Base-by-base conservation (phyloP, 1,140 invertebrate genomes). In the Trachelipus rathkii region DNA sequence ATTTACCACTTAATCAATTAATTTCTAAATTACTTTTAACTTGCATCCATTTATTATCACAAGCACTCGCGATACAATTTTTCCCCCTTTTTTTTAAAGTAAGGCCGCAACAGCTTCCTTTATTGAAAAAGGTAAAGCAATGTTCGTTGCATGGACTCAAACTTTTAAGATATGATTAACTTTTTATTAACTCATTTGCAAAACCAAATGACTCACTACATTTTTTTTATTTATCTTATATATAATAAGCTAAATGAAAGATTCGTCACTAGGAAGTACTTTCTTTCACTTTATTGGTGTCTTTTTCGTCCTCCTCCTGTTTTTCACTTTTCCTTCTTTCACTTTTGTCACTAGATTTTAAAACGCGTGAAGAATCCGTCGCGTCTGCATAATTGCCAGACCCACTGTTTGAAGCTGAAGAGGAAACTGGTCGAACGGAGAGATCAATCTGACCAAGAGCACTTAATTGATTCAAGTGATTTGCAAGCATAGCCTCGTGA, bases 11-110 rank as follows among this genome's bases (percentile, higher is more conserved):
- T 60, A 60, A 45, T n/a, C 44, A 70, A 50, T 76, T 60, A 74
- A 78, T 78, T 75, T 74, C 68, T 78, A 60, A 44, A 72, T 71
- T 60, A 60, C 50, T 8, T 60, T n/a, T 15, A 15, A 15, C 50
- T 60, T 60, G 50, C 50, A 60, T 60, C 50, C 50, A 60, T 19
- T 60, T 60, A 60, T 60, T 60, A 60, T 60, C 50, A 60, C 50
- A 60, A 60, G 11, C 50, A 60, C 50, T 15, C 50, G 50, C 50
- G 50, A 15, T 15, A 13, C 50, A 60, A 2, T 15, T 70, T 74
- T 44, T 44, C 72, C 74, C 69, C 75, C 73, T 72, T 15, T 70
- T 74, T 44, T 44, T 75, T 78, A 68, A 78, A 78, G 70, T 78
- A 78, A 78, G 11, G 50, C 11, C 75, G 75, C 72, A 78, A 75